These are phyloP conservation scores for Lutjanus erythropterus DNA, from an alignment of 2,113 vertebrate genomes.

Conservation along the genomic window DNA sequence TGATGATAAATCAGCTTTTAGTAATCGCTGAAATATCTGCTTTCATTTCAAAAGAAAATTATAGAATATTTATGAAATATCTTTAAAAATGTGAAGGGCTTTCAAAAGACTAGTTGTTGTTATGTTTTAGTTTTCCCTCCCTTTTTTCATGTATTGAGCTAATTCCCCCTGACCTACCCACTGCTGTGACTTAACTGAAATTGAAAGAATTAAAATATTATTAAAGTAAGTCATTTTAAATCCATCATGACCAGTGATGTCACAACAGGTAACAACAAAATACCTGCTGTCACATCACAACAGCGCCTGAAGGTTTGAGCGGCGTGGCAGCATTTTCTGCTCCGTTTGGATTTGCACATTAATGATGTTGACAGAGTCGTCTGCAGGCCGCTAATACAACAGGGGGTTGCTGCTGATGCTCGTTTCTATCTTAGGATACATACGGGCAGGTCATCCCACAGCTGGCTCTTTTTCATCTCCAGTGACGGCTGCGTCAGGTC, in stretches of 20 bases:
- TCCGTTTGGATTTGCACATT: background rate
- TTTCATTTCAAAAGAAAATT: no score
- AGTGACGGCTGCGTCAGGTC: conserved; percentile 95
- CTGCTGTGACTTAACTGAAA: background rate
- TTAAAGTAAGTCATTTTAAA: background rate
- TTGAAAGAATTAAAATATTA: background rate
- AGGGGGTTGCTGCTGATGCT: background rate
- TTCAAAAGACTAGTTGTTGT: no score
- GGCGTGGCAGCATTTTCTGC: no score
- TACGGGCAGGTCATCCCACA: conserved; percentile 98
- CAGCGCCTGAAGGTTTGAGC: background rate
- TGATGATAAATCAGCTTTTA: no score
- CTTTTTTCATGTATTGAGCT: no score
- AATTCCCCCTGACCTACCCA: no score
- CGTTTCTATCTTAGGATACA: conserved; percentile 59
- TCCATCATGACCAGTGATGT: background rate
- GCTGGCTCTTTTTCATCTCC: conserved; percentile 97
- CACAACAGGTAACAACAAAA: background rate
- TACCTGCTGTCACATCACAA: background rate
- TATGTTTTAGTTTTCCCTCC: no score
- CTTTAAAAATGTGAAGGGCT: no score
- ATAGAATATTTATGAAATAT: no score
- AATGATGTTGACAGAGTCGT: background rate
- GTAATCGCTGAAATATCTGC: no score
- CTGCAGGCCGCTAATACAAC: background rate